Evolutionary conservation across 2,797 vertebrate genomes (phyloP).

Genomic region (Semaprochilodus insignis): DNA sequence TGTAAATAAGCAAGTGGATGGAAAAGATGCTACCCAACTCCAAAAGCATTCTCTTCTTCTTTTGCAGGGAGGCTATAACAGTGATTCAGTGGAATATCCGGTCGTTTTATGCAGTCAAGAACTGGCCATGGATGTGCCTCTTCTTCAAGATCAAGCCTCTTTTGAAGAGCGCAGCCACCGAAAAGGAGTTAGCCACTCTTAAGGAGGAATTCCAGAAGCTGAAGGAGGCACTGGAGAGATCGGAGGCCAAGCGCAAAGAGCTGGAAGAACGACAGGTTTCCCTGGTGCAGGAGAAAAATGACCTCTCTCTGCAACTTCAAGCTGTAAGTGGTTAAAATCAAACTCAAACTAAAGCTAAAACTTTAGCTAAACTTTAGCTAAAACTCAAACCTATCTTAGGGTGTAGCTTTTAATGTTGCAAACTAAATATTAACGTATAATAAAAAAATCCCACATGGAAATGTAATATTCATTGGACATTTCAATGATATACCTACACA

Average conservation of each 20-base stretch:
- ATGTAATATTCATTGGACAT: neutral
- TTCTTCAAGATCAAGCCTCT: slow-evolving; percentile 88
- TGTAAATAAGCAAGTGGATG: neutral
- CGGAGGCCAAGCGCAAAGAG: slow-evolving; percentile 86
- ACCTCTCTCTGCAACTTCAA: slow-evolving; percentile 89
- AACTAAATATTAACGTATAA: neutral
- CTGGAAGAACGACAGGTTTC: slow-evolving; percentile 89
- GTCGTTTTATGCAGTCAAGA: slow-evolving; percentile 89
- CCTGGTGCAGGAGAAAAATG: slow-evolving; percentile 87
- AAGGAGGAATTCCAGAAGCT: slow-evolving; percentile 78
- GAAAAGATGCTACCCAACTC: neutral
- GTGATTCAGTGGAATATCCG: slow-evolving; percentile 93
- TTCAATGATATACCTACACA: neutral
- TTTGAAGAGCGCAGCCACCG: slow-evolving; percentile 89
- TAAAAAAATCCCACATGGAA: too few species aligned
- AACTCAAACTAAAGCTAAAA: too few species aligned
- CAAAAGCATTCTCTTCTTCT: slow-evolving; percentile 55
- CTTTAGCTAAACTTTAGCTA: too few species aligned
- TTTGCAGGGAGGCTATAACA: slow-evolving; percentile 75
- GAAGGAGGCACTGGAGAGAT: slow-evolving; percentile 78
- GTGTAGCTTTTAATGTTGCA: neutral
- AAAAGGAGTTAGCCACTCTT: slow-evolving; percentile 83
- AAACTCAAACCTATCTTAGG: neutral
- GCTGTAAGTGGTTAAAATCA: slow-evolving; percentile 78
- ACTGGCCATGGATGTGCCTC: slow-evolving; percentile 89